Evolutionary conservation across 2,113 vertebrate species (phyloP).

Genomic region (Dascyllus trimaculatus): DNA sequence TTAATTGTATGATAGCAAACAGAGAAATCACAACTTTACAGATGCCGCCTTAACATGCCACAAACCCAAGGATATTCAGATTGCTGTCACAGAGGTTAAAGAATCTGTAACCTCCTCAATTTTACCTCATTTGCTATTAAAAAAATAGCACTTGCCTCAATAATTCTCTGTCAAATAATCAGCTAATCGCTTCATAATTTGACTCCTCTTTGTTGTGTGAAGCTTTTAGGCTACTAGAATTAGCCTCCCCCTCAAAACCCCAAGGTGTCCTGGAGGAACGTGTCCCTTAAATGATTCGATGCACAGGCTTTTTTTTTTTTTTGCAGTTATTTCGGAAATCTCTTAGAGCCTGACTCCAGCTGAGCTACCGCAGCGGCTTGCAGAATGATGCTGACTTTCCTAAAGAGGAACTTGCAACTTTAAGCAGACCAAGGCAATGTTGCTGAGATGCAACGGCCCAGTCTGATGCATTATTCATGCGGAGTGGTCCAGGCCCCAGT

Average conservation of each 20-base stretch:
- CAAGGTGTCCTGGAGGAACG: neutral
- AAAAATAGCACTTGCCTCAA: neutral
- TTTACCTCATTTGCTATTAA: neutral
- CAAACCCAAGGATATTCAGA: neutral
- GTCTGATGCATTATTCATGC: conserved; percentile 86
- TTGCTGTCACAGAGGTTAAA: neutral
- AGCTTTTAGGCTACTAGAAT: neutral
- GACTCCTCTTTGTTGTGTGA: neutral
- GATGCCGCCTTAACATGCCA: neutral
- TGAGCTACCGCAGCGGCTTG: conserved; percentile 56
- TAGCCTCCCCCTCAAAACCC: neutral
- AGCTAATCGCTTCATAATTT: neutral
- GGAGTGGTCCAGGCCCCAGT: conserved; percentile 77
- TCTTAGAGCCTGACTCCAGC: conserved; percentile 22
- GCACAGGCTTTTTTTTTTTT: no score
- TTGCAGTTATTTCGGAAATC: conserved; percentile 21
- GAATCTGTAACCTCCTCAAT: neutral
- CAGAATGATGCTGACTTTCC: conserved; percentile 60
- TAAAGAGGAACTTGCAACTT: conserved; percentile 78
- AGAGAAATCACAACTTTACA: neutral
- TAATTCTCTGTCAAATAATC: neutral
- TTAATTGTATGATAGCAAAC: neutral
- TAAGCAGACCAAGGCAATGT: conserved; percentile 77
- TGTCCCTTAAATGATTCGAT: conserved; percentile 12
- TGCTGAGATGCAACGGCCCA: conserved; percentile 83